Evolutionary conservation across 2,113 vertebrate species (phyloP), one percentile per base, ranked within the genome.

Genomic region (Cheirogaleus medius): DNA sequence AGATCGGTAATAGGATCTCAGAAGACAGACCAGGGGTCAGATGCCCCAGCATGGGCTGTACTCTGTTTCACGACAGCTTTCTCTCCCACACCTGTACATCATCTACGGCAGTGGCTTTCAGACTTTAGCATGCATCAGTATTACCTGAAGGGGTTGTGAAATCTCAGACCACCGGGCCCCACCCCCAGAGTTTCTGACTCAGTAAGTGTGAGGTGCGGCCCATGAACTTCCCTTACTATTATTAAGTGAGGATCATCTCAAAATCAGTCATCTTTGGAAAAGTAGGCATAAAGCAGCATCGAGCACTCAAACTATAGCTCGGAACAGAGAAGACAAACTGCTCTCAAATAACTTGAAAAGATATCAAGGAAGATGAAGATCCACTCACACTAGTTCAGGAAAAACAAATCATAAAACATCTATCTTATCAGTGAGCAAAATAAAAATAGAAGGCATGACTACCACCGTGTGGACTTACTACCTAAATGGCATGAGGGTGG

Each of bases 251-350:
- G 34, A 77, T 44, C 23, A 74, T 82, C 29, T 44, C 73, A 73
- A 91, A 85, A 77, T 37, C 81, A n/a, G 34, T 52, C 18, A 15
- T 69, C 60, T 92, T 42, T 71, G 47, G 44, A 88, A 63, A 95
- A 82, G 44, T 27, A n/a, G 5, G 17, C 47, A 49, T 29, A 49
- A 81, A 91, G 39, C 39, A 78, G 9, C 39, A 47, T 10, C 44
- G 29, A 20, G 3, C 37, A 34, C 32, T 94, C 68, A 68, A 68
- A 73, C 47, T 63, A 44, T 15, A 23, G 25, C 74, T 74, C 52
- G 37, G 17, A 87, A 69, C 18, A 27, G 7, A 0, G 56, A 94
- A 89, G 71, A 39, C 39, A 82, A 66, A 58, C 14, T 71, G 39
- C 3, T 27, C 21, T 56, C 23, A 68, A 76, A 34, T 27, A 91